phyloP scores from a whole-genome alignment of 2,113 vertebrate genomes.

The Misgurnus mizolepis region DNA sequence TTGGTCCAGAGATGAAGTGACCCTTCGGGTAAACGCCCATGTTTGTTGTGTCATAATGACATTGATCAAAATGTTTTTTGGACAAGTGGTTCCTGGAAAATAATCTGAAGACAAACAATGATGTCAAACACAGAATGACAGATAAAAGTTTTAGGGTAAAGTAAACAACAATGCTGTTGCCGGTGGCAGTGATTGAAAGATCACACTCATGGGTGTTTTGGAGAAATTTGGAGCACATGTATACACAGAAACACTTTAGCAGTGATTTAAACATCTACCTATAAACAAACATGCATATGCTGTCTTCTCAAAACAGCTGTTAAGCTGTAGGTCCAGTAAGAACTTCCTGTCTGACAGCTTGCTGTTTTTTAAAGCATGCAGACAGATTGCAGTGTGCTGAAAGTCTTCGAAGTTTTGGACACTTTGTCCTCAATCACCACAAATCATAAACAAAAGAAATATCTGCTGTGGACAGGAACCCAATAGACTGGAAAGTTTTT shows the following conservation, averaged over 20 bases:
- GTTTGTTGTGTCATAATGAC: not conserved
- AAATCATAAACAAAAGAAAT: not conserved
- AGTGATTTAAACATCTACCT: conserved; percentile 63
- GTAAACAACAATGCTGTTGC: conserved; percentile 18
- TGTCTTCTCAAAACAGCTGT: conserved; percentile 39
- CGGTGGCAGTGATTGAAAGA: conserved; percentile 33
- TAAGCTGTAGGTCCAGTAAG: not conserved
- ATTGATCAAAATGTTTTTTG: not conserved
- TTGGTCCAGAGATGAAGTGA: not conserved
- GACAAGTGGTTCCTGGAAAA: not conserved
- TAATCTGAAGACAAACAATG: not conserved
- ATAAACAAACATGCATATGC: conserved; percentile 61
- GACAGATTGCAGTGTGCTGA: not conserved
- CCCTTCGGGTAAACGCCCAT: not conserved
- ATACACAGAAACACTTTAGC: conserved; percentile 54
- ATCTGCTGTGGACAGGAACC: too few relatives aligned
- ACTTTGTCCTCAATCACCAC: not conserved
- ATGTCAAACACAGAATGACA: not conserved
- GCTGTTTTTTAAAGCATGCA: not conserved
- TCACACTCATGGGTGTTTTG: conserved; percentile 59
- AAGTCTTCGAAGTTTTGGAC: not conserved
- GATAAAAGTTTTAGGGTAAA: conserved; percentile 3
- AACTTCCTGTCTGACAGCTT: not conserved
- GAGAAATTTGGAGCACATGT: conserved; percentile 64
- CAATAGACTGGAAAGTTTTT: not conserved